Evolutionary conservation across 2,888 invertebrate genomes (phyloP), one percentile per base, ranked within the genome.

Genomic region (Aphidoletes aphidimyza): DNA sequence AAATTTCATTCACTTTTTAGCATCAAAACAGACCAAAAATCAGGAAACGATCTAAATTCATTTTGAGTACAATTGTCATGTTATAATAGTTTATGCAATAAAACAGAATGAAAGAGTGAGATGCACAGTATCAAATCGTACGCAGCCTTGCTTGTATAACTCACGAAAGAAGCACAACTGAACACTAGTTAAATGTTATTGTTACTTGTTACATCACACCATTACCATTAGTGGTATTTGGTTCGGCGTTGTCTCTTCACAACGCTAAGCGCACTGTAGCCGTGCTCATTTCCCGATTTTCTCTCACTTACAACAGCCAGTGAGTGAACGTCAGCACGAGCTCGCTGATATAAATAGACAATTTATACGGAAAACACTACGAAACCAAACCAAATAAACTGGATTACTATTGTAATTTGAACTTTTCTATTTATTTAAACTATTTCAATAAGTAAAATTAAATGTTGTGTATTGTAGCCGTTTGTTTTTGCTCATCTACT

Each of bases 31-130:
- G 30, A 69, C 69, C 69, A 69, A 69, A 69, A 69, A 69, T 69
- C 69, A 69, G 69, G 69, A 69, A 69, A 69, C 30, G 69, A 69
- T 69, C 69, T 69, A 69, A 69, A 69, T 69, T 69, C 69, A 69
- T 69, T 69, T 69, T 69, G 69, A 30, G 69, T 30, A 30, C 69
- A 69, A 30, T 69, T 69, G 30, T 69, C 34, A 30, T 47, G 47
- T 47, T 69, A 30, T 69, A n/a, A n/a, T n/a, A 69, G 69, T 69
- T 69, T 11, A 69, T 69, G 69, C 69, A 69, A 69, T 30, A 69
- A 69, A 69, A 69, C 30, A 69, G 69, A 54, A 22, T 69, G 34
- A 47, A 47, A 3, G 47, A 47, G 47, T 19, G 17, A 47, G 2
- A 0, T 9, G 34, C 17, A 30, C 9, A 30, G 11, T 9, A 14